Base-by-base conservation (phyloP, 2,888 invertebrate species). In the Drosophila hamatofila region DNA sequence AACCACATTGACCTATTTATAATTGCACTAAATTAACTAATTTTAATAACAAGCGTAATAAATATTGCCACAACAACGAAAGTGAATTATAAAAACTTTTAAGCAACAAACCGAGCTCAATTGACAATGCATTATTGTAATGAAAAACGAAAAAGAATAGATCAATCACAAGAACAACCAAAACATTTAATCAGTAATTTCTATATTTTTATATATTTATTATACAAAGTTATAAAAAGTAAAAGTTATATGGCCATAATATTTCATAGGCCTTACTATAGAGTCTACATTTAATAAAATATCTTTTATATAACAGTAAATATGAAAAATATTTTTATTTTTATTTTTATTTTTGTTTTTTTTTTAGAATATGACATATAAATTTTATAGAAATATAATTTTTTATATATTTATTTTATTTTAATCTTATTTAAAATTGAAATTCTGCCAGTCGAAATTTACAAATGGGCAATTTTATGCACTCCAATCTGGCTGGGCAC, bases 401-500 rank as follows among this genome's bases (percentile, higher is more conserved):
- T 51, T 18, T 12, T 30, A 18, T 18, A 12, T 33, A 18, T 21
- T 30, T 21, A 2, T 21, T 23, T 25, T 12, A 16, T 12, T 23
- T 37, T 52, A 11, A n/a, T 37, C n/a, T 52, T 37, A 52, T 33
- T 23, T 18, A 18, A 63, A 18, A 16, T 0, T 16, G n/a, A 18
- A 33, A 33, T 33, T 51, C 11, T 33, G 14, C 1, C 8, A 21
- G 16, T 46, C 18, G 2, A n/a, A 55, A 33, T 59, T 44, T 81
- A 91, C 73, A 91, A 68, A 55, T 91, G 91, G 37, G 88, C 88
- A 56, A 90, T 74, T 66, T 82, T 86, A 55, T 80, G 83, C 3
- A 77, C 41, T 42, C 78, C 72, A 7, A 85, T 79, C 42, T 81
- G 78, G 33, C 76, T 78, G 60, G 92, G 91, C 55, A 91, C 90